phyloP scores from a whole-genome alignment of 2,113 vertebrate species.

The Poecile atricapillus region DNA sequence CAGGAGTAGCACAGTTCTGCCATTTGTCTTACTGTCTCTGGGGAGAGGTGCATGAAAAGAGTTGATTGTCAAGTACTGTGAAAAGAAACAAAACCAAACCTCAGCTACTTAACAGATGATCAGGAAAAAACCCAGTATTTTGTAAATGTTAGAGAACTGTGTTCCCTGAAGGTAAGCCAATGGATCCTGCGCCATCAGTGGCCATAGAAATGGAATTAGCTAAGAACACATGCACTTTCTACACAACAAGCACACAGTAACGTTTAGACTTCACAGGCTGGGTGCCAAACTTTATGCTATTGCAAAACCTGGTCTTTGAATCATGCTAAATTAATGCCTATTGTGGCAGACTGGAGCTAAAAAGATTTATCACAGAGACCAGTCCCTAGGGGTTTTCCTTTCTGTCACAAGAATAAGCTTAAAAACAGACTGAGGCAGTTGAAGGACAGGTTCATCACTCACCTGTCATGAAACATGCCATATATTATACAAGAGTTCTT shows the following conservation, averaged over 20 bases:
- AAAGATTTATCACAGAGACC: not conserved
- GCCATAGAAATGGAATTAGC: not conserved
- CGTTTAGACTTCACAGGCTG: not conserved
- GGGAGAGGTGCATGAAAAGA: not conserved
- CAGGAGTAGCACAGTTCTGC: not conserved
- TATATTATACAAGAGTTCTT: not conserved
- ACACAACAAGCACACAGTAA: constrained; percentile 6
- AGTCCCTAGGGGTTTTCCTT: not conserved
- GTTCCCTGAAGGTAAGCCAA: constrained; percentile 42
- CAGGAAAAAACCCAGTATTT: constrained; percentile 17
- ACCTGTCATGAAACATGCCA: not conserved
- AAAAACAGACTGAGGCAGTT: not conserved
- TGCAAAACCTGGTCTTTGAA: constrained; percentile 34
- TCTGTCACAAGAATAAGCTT: not conserved
- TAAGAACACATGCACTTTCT: not conserved
- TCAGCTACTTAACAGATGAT: not conserved
- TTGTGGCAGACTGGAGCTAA: not conserved
- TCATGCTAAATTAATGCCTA: constrained; percentile 39
- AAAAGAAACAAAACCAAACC: not conserved
- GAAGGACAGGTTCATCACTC: not conserved
- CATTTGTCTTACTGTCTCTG: not conserved
- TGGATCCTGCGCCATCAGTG: not conserved
- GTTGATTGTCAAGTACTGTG: not conserved
- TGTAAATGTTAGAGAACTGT: not conserved
- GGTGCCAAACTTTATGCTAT: not conserved